phyloP scores from a whole-genome alignment of 2,113 vertebrate genomes.

The Potamarius usumacintae region DNA sequence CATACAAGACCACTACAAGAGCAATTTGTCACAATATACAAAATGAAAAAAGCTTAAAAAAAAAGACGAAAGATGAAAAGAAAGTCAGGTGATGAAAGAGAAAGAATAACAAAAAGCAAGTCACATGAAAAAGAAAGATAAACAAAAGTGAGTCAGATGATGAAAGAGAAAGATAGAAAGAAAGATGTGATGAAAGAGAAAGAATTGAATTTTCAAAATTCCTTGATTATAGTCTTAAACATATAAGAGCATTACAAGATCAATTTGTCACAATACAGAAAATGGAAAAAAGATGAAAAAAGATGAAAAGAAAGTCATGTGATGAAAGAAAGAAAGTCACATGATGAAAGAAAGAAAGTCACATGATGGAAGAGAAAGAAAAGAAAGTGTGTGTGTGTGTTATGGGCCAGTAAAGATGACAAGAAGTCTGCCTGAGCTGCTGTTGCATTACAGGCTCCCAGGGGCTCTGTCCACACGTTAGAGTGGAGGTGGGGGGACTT shows the following conservation, averaged over 20 bases:
- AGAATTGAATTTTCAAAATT: too few species aligned
- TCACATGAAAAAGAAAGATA: neutral
- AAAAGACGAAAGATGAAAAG: too few species aligned
- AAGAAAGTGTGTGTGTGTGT: neutral
- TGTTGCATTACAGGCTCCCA: constrained; percentile 21
- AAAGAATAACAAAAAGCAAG: neutral
- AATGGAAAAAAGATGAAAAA: neutral
- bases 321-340: too few species aligned
- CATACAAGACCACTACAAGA: too few species aligned
- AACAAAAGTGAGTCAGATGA: too few species aligned
- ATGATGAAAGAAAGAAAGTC: too few species aligned
- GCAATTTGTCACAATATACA: too few species aligned
- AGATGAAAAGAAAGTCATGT: neutral
- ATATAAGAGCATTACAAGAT: too few species aligned
- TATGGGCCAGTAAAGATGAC: constrained; percentile 1
- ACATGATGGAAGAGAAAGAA: too few species aligned
- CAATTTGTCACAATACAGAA: too few species aligned
- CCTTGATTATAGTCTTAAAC: too few species aligned
- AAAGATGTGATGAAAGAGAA: neutral
- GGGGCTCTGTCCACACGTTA: constrained; percentile 18
- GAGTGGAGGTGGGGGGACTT: neutral
- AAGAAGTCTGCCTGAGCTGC: constrained; percentile 5
- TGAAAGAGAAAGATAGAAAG: neutral
- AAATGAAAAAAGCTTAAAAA: neutral
- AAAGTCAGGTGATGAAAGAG: neutral